A percentile compares a stretch with the other conserved stretches of the same genome.
Evolutionary conservation across 2,888 invertebrate genomes (phyloP).

Genomic region (Abscondita cerata): DNA sequence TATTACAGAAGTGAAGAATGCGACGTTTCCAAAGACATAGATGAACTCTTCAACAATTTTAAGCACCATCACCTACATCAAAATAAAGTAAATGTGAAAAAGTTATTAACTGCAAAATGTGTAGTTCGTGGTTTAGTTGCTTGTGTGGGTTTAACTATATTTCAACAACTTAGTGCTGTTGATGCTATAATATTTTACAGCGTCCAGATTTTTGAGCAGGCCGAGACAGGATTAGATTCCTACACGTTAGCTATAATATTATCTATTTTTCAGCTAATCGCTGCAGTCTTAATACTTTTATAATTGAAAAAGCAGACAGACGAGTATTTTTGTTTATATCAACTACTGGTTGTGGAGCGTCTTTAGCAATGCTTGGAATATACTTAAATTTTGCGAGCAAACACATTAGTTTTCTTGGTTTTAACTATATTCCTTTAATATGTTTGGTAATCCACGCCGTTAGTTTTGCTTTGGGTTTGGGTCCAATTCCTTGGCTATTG

Average conservation of each 20-base stretch:
- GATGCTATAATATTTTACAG: slow-evolving; percentile 83
- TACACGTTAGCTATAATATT: slow-evolving; percentile 75
- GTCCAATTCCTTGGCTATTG: slow-evolving; percentile 27
- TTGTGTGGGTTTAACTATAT: too few relatives aligned
- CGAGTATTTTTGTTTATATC: slow-evolving; percentile 58
- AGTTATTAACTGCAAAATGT: slow-evolving; percentile 67
- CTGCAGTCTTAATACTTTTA: slow-evolving; percentile 70
- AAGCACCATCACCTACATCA: too few relatives aligned
- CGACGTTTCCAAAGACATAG: slow-evolving; percentile 67
- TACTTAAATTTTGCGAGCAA: not conserved
- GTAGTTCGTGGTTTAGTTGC: slow-evolving; percentile 74
- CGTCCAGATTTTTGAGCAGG: slow-evolving; percentile 71
- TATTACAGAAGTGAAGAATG: slow-evolving; percentile 74
- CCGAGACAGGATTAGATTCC: slow-evolving; percentile 69
- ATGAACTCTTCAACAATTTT: too few relatives aligned
- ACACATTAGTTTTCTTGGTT: not conserved
- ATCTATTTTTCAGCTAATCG: slow-evolving; percentile 76
- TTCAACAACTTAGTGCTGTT: slow-evolving; percentile 80
- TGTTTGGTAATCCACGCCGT: slow-evolving; percentile 21
- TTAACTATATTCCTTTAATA: slow-evolving; percentile 16
- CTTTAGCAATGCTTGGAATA: not conserved
- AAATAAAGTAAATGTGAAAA: slow-evolving; percentile 62
- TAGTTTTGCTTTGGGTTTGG: slow-evolving; percentile 26
- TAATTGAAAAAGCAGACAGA: slow-evolving; percentile 79
- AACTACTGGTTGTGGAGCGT: slow-evolving; percentile 6